Evolutionary conservation across 2,797 vertebrate species (phyloP).

Genomic region (Manis javanica): DNA sequence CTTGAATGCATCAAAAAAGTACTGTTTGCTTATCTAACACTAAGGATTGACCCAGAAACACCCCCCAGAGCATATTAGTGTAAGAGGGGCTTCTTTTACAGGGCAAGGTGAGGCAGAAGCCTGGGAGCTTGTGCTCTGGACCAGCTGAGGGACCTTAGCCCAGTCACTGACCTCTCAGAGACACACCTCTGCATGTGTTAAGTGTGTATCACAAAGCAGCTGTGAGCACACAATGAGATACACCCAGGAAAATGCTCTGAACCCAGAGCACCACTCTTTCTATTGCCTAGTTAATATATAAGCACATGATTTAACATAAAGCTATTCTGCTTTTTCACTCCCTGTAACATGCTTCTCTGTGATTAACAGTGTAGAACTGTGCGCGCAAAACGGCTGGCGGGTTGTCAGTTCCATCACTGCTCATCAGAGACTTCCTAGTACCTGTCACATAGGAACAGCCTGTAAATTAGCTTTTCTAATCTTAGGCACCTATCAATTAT

Average conservation of each 20-base stretch:
- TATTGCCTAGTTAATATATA: background rate
- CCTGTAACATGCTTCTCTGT: background rate
- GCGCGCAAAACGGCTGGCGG: too few species aligned
- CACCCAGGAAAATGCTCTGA: background rate
- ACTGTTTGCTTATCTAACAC: background rate
- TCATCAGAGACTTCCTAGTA: background rate
- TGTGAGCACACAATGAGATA: background rate
- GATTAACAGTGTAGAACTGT: background rate
- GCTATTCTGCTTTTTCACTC: background rate
- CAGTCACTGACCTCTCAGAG: background rate
- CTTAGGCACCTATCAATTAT: conserved; percentile 57
- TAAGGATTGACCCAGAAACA: background rate
- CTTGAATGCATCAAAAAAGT: conserved; percentile 12
- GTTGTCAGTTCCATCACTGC: background rate
- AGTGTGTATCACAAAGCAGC: background rate
- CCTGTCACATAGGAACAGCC: background rate
- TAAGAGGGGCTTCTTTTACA: background rate
- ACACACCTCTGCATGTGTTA: background rate
- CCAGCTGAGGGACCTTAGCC: background rate
- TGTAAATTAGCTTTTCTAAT: conserved; percentile 46
- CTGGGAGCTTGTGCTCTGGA: background rate
- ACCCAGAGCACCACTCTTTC: background rate
- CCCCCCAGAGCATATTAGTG: background rate
- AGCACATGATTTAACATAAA: background rate
- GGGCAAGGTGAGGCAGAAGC: background rate